A percentile compares a stretch with the other conserved stretches of the same genome.
phyloP scores from a whole-genome alignment of 2,888 invertebrate genomes.

The Coremacera marginata region DNA sequence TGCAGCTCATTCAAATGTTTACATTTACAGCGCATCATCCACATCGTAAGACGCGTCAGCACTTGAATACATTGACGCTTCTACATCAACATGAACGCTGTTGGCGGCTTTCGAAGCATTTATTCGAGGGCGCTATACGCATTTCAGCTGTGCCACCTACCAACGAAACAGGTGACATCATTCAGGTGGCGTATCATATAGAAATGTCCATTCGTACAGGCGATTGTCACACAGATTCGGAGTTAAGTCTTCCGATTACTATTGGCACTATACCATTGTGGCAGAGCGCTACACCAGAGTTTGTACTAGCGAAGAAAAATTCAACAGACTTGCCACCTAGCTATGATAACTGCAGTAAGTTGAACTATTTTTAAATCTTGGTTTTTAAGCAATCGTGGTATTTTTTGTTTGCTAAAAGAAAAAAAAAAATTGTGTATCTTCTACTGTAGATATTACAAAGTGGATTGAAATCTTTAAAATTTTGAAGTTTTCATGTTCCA shows the following conservation, averaged over 20 bases:
- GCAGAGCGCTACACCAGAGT: slow-evolving; percentile 39
- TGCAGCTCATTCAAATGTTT: slow-evolving; percentile 47
- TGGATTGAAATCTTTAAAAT: too few relatives aligned
- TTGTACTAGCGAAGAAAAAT: slow-evolving; percentile 37
- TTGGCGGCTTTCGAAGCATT: slow-evolving; percentile 46
- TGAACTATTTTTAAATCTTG: too few relatives aligned
- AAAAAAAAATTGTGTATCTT: too few relatives aligned
- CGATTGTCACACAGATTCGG: slow-evolving; percentile 39
- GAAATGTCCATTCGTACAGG: slow-evolving; percentile 41
- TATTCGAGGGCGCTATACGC: slow-evolving; percentile 42
- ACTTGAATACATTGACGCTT: slow-evolving; percentile 22
- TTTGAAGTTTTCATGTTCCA: too few relatives aligned
- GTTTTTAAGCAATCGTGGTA: too few relatives aligned
- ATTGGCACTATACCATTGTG: slow-evolving; percentile 54
- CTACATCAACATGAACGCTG: slow-evolving; percentile 18
- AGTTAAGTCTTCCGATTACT: slow-evolving; percentile 46
- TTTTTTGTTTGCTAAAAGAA: too few relatives aligned
- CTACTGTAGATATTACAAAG: too few relatives aligned
- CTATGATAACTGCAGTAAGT: slow-evolving; percentile 51
- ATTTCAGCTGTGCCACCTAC: slow-evolving; percentile 50
- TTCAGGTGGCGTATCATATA: slow-evolving; percentile 46
- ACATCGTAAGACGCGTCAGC: slow-evolving; percentile 42
- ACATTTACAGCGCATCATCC: slow-evolving; percentile 51
- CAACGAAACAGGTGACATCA: slow-evolving; percentile 39
- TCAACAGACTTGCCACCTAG: slow-evolving; percentile 48